These are phyloP conservation scores for Synergus gifuensis DNA, from an alignment of 2,888 invertebrate genomes.

Conservation along the genomic window DNA sequence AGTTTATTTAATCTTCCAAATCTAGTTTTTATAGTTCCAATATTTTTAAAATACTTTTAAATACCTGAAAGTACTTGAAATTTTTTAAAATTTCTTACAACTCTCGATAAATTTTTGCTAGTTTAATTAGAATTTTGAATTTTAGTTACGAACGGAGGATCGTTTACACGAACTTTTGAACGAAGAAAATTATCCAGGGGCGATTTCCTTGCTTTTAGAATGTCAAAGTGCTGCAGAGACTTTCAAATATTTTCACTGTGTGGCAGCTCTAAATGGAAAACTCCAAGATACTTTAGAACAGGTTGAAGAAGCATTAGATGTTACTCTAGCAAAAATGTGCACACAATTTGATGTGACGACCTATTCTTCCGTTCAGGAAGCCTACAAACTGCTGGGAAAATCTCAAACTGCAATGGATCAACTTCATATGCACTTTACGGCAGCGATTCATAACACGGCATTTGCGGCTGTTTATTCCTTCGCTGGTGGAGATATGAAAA, in stretches of 20 bases:
- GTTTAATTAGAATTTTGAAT: constrained; percentile 13
- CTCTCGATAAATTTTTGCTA: no score
- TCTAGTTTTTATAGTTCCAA: background rate
- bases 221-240: constrained; percentile 91
- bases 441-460: constrained; percentile 91
- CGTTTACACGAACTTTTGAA: constrained; percentile 89
- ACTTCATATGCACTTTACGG: constrained; percentile 95
- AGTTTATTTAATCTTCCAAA: constrained; percentile 59
- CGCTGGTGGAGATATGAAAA: constrained; percentile 80
- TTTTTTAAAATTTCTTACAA: constrained; percentile 2
- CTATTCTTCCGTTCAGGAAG: constrained; percentile 91
- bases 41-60: constrained; percentile 1
- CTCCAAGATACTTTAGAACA: constrained; percentile 94
- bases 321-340: constrained; percentile 88
- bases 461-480: constrained; percentile 81
- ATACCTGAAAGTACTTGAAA: background rate
- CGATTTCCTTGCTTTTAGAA: constrained; percentile 92
- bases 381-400: constrained; percentile 93
- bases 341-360: constrained; percentile 82
- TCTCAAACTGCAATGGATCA: constrained; percentile 96
- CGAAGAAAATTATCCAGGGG: constrained; percentile 92
- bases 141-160: constrained; percentile 89
- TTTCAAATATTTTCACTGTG: constrained; percentile 94
- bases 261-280: constrained; percentile 91
- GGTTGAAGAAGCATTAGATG: constrained; percentile 94